Base-by-base conservation (phyloP, 2,797 vertebrate genomes). In the Psittacula derbiana region DNA sequence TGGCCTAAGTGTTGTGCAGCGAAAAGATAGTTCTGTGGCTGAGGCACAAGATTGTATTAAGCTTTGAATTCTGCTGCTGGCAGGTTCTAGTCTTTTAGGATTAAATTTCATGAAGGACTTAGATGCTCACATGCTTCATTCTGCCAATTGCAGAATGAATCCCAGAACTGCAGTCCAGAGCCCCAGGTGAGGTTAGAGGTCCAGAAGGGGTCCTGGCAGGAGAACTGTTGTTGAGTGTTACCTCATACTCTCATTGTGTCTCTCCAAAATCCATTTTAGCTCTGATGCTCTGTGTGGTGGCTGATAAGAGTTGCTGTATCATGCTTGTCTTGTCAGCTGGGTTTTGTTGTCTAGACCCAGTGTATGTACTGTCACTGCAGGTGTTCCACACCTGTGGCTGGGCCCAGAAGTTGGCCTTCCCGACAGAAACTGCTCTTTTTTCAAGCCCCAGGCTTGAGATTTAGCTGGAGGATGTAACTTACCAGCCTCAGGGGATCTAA, bases 81-180 rank as follows among this genome's bases (percentile, higher is more conserved):
- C 57, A 57, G 72, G 38, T 72, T 71, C 27, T 47, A 20, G 40
- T 65, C 17, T 8, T 67, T 72, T 47, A 27, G 12, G 14, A 41
- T 55, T 92, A 30, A 79, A 31, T 57, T 47, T 88, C 55, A 6
- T 38, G 13, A 43, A 47, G 47, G 36, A 43, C 15, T n/a, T 43
- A 3, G 10, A 11, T 0, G 1, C 30, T 74, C 62, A 11, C 6
- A 2, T 53, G 67, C 36, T 73, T 4, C 6, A 2, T 74, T 57
- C 58, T 69, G 66, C 52, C 0, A 1, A 5, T 13, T 50, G 52
- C n/a, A n/a, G n/a, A n/a, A n/a, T n/a, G n/a, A n/a, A n/a, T n/a
- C 13, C 33, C 47, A 43, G 36, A 75, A 21, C 20, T 69, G 44
- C 41, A 46, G 40, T 70, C 28, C 28, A 19, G 80, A 88, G 43